A percentile compares a stretch with the other conserved stretches of the same genome.
Evolutionary conservation across 23 tunicate genomes (phyloP).

Genomic region (Halocynthia aurantium): DNA sequence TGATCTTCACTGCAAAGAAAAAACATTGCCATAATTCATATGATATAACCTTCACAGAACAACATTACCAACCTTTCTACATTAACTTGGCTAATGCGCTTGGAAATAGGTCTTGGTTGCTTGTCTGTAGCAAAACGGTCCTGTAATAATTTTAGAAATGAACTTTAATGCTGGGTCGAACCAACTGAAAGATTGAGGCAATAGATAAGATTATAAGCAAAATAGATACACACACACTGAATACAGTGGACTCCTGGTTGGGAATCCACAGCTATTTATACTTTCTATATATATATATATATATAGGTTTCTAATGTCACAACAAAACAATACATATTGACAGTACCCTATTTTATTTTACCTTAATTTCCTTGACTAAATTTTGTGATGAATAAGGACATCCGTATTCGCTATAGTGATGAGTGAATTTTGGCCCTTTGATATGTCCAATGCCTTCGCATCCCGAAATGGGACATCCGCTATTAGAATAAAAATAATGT

Average conservation of each 20-base stretch:
- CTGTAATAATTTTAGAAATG: not conserved
- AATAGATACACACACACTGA: not conserved
- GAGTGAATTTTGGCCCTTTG: slow-evolving; percentile 15
- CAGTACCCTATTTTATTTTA: not conserved
- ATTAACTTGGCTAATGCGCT: not conserved
- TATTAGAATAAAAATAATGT: not conserved
- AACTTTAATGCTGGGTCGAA: too few species aligned
- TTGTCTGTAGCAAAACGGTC: not conserved
- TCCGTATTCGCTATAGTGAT: slow-evolving; percentile 23
- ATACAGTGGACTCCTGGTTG: not conserved
- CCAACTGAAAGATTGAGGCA: too few species aligned
- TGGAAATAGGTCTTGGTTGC: not conserved
- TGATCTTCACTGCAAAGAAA: not conserved
- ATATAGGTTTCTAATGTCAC: too few species aligned
- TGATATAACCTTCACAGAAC: too few species aligned
- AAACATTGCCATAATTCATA: not conserved
- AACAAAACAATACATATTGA: too few species aligned
- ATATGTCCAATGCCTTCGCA: slow-evolving; percentile 26
- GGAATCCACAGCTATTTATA: too few species aligned
- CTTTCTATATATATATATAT: too few species aligned
- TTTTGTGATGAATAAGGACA: slow-evolving; percentile 23
- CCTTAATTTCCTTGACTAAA: slow-evolving; percentile 22
- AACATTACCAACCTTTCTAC: too few species aligned
- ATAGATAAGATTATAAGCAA: too few species aligned
- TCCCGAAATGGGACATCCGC: slow-evolving; percentile 19